Percentiles rank a stretch among this genome's conserved stretches.
Conservation (phyloP, 2,888 invertebrate genomes). For the Acleris literana region DNA sequence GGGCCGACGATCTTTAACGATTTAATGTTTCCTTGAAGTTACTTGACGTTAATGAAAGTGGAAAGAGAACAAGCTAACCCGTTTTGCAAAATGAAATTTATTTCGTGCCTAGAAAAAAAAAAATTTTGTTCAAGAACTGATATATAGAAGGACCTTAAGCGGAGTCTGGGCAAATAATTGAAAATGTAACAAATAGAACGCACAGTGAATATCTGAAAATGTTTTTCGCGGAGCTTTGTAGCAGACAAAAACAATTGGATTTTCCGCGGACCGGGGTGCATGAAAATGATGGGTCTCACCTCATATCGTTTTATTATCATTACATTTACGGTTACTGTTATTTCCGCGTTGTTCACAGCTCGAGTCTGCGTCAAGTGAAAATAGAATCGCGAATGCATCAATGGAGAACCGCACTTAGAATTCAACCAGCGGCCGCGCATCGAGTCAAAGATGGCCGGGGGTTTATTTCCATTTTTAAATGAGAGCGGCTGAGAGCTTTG, state of each 20-base stretch:
- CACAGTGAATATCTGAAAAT: not conserved
- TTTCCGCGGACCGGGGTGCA: conserved; percentile 20
- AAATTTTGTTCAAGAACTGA: too few species aligned
- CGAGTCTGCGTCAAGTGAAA: conserved; percentile 53
- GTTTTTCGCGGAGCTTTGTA: not conserved
- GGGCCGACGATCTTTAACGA: conserved; percentile 9
- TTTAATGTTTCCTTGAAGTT: conserved; percentile 15
- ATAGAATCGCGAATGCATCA: conserved; percentile 68
- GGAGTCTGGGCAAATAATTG: too few species aligned
- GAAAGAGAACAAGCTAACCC: not conserved
- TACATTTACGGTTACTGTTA: conserved; percentile 34
- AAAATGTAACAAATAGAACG: not conserved
- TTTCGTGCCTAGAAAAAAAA: too few species aligned
- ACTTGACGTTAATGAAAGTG: conserved; percentile 23
- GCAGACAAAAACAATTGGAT: conserved; percentile 24
- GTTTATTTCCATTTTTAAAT: conserved; percentile 84
- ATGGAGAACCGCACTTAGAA: conserved; percentile 74
- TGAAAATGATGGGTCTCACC: conserved; percentile 33
- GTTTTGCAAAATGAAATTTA: too few species aligned
- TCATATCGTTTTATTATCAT: conserved; percentile 36
- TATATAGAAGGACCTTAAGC: too few species aligned
- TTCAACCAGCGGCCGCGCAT: conserved; percentile 75
- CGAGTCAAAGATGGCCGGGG: conserved; percentile 81
- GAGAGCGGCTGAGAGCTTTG: conserved; percentile 83
- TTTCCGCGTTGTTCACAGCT: conserved; percentile 31